These are phyloP conservation scores for Drosophila novamexicana DNA, from an alignment of 1,140 invertebrate genomes.

Conservation along the genomic window DNA sequence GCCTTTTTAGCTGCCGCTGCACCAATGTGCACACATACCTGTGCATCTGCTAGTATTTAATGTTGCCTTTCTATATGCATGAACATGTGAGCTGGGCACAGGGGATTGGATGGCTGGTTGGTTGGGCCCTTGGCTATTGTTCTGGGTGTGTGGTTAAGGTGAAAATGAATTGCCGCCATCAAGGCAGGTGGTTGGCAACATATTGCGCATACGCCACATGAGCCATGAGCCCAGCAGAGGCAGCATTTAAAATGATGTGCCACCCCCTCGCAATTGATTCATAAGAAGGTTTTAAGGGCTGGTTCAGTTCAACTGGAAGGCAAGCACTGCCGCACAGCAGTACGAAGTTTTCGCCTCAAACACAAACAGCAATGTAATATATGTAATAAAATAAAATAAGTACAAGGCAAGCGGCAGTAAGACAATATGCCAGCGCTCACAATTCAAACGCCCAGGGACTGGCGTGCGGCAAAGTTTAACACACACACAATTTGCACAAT, in stretches of 20 bases:
- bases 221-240: slow-evolving; percentile 3
- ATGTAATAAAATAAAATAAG: slow-evolving; percentile 55
- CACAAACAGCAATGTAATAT: slow-evolving; percentile 45
- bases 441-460: slow-evolving; percentile 62
- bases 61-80: slow-evolving; percentile 66
- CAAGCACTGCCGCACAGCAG: slow-evolving; percentile 25
- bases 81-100: slow-evolving; percentile 27
- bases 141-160: slow-evolving; percentile 56
- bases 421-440: slow-evolving; percentile 71
- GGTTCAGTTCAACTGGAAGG: slow-evolving; percentile 16
- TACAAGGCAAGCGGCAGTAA: slow-evolving; percentile 43
- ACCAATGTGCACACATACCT: background rate
- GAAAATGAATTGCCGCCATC: slow-evolving; percentile 68
- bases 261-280: slow-evolving; percentile 19
- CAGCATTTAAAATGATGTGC: slow-evolving; percentile 60
- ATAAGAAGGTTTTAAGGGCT: slow-evolving; percentile 6
- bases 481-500: slow-evolving; percentile 58
- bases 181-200: slow-evolving; percentile 39
- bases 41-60: slow-evolving; percentile 51
- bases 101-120: slow-evolving; percentile 9
- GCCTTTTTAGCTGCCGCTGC: slow-evolving; percentile 16
- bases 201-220: slow-evolving; percentile 69
- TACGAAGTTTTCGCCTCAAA: slow-evolving; percentile 25
- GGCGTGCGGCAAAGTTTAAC: slow-evolving; percentile 40
- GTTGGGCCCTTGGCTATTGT: slow-evolving; percentile 48